Evolutionary conservation across 2,888 invertebrate genomes (phyloP), one percentile per base, ranked within the genome.

Genomic region (Girardia tigrina): DNA sequence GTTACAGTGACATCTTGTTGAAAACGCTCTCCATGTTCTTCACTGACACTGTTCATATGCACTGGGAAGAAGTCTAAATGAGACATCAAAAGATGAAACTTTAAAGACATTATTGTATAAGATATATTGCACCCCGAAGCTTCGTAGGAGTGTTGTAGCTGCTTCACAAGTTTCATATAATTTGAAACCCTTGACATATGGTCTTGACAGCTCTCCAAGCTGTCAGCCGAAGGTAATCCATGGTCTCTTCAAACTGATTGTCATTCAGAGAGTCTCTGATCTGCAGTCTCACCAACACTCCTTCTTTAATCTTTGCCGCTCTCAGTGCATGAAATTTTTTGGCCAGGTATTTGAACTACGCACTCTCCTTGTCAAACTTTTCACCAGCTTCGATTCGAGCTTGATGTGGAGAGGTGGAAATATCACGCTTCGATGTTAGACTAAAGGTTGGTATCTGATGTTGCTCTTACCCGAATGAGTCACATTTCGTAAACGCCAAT

Each of bases 41-140:
- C 70, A 70, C 70, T 70, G 14, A 20, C 70, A 70, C 23, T 20
- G 14, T 72, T 29, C 26, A 72, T 23, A 26, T 72, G 26, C 28
- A 12, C 72, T n/a, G 72, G 27, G 72, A 72, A 72, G n/a, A 72
- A 72, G 12, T 72, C 72, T 6, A 72, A n/a, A n/a, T 72, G 72
- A 8, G 72, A 72, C 26, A 26, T 72, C 8, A 72, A 29, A 26
- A 72, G 29, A 26, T 72, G 72, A 27, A 72, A 12, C 27, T 72
- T 72, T 12, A 72, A n/a, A 28, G 72, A 26, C 72, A 72, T 72
- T 72, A 28, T 72, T n/a, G n/a, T n/a, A n/a, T n/a, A n/a, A n/a
- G n/a, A n/a, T n/a, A n/a, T n/a, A n/a, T n/a, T n/a, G n/a, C n/a
- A 29, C 72, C 26, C 8, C 72, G 12, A 27, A 70, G 20, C 70